Evolutionary conservation across 64 coral and sea anemone species (phyloP).

Genomic region (Stylophora pistillata): DNA sequence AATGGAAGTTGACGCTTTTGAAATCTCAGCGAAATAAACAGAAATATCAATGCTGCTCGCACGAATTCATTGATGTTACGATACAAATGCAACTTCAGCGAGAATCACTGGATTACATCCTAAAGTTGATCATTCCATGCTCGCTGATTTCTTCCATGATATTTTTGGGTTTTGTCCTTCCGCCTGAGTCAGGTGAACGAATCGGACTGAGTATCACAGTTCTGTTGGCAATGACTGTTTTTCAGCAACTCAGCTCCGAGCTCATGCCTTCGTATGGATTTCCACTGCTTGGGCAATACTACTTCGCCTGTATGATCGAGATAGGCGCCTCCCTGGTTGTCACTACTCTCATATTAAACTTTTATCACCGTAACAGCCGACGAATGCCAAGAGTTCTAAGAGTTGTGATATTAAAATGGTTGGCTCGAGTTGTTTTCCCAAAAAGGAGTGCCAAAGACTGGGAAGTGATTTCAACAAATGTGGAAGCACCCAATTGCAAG

Average conservation of each 20-base stretch:
- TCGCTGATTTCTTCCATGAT: conserved; percentile 74
- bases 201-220: conserved; percentile 78
- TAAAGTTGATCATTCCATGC: conserved; percentile 71
- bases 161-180: conserved; percentile 67
- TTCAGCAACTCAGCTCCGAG: conserved; percentile 62
- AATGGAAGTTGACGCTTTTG: conserved; percentile 47
- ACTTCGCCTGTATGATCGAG: conserved; percentile 62
- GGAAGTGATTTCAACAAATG: no score
- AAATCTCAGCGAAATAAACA: conserved; percentile 23
- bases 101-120: conserved; percentile 60
- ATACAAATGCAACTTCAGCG: conserved; percentile 41
- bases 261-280: conserved; percentile 76
- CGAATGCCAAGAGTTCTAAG: conserved; percentile 75
- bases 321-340: conserved; percentile 61
- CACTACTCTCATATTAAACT: conserved; percentile 68
- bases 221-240: conserved; percentile 74
- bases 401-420: conserved; percentile 67
- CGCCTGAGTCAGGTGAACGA: conserved; percentile 79
- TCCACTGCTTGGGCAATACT: conserved; percentile 72
- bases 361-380: conserved; percentile 78
- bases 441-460: no score
- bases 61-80: conserved; percentile 63
- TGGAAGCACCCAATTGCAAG: background rate
- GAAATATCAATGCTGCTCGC: conserved; percentile 62
- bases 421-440: conserved; percentile 46